These are phyloP conservation scores for Parapsyche elsis DNA, from an alignment of 1,140 invertebrate genomes.

Conservation along the genomic window DNA sequence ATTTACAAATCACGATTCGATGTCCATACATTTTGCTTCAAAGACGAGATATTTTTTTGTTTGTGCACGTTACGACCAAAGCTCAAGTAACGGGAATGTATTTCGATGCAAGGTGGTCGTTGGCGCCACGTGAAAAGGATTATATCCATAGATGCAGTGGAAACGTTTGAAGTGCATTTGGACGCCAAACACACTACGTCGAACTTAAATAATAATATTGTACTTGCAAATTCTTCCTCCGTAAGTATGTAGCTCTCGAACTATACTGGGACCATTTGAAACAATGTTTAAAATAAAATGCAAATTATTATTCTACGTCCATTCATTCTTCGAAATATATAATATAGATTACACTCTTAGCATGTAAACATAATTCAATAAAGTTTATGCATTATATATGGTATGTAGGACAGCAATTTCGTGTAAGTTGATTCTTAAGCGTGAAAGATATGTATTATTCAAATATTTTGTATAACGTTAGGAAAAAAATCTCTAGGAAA, in stretches of 20 bases:
- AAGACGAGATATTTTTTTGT: no score
- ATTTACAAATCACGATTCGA: no score
- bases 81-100: no score
- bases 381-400: neutral
- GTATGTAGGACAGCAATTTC: neutral
- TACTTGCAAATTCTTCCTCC: neutral
- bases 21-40: no score
- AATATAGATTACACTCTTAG: no score
- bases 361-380: neutral
- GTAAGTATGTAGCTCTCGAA: neutral
- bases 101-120: neutral
- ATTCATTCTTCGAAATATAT: no score
- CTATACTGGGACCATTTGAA: no score
- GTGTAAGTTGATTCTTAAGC: neutral
- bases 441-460: slow-evolving; percentile 27
- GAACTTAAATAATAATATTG: neutral
- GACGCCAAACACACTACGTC: neutral
- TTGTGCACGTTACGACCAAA: no score
- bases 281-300: neutral
- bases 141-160: slow-evolving; percentile 1
- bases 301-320: neutral
- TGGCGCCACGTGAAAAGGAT: slow-evolving; percentile 23
- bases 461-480: neutral
- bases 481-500: slow-evolving; percentile 12
- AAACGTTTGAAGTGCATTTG: slow-evolving; percentile 4